Base-by-base conservation (phyloP, 2,888 invertebrate genomes). In the Morpho helenor region DNA sequence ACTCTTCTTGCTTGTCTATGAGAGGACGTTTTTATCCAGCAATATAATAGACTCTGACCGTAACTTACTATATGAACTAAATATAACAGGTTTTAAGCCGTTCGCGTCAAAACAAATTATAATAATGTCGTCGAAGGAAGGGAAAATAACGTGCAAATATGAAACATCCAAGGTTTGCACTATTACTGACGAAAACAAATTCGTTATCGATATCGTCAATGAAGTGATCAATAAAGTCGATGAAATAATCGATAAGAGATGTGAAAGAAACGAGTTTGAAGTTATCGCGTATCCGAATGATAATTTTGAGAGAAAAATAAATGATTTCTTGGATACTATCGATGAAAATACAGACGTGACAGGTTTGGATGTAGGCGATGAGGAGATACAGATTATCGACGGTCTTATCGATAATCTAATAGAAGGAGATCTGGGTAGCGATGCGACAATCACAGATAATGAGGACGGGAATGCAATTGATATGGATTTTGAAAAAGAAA, bases 101-200 rank as follows among this genome's bases (percentile, higher is more conserved):
- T 88, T 87, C 64, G 82, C 85, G 0, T 81, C 83, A 0, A 87
- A 86, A 54, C 80, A 87, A 77, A 79, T 86, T 22, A 77, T 79
- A 56, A 76, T 85, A 63, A 76, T 79, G 76, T 71, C 80, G 0
- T 74, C 81, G 0, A 77, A 82, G 31, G 80, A 79, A 52, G 86
- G 85, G 0, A 67, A 61, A 0, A 57, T 85, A 0, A 79, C 74
- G 0, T 84, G 82, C 66, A 72, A 77, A 52, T 74, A 74, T 53
- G 68, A 74, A 1, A 60, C 68, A 1, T 60, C 66, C 60, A 41
- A 62, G 51, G 51, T 61, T 9, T 8, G 58, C 10, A 57, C 52
- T 8, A 57, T 66, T 50, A 69, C 68, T 10, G 73, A 71, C 9
- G 65, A 59, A 10, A 65, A 54, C 50, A 64, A 55, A 1, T 75